Evolutionary conservation across 2,113 vertebrate genomes (phyloP), one percentile per base, ranked within the genome.

Genomic region (Lamprologus tigripictilis): DNA sequence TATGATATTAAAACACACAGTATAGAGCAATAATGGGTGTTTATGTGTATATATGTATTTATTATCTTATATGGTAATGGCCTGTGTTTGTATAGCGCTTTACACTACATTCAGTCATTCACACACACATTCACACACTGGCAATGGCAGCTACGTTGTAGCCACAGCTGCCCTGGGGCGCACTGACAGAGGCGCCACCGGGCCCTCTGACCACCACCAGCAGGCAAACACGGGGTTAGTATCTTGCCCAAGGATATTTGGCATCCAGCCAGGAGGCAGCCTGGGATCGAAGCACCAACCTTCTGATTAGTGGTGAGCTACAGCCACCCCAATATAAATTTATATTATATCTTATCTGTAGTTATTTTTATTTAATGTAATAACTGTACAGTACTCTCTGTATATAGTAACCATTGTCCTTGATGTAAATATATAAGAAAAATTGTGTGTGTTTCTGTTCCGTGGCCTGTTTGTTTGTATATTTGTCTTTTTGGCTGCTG

Each of bases 381-480:
- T 0, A 55, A 8, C 21, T 55, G 54, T 55, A 55, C 21, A 55
- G 11, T 8, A 13, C 21, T 55, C 42, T 45, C 1, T 55, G 54
- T 55, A 0, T 0, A 26, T 55, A 55, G 54, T 13, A 55, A 55
- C 0, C 21, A 55, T 2, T 0, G 4, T 55, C 21, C 3, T 8
- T 55, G 21, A 26, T 55, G 21, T 26, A 55, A 55, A 0, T 26
- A 26, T 55, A 3, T 8, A 55, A 23, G 11, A 55, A 55, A 0
- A 55, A 0, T 0, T 55, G 6, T 54, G 19, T 0, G 11, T 11
- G 51, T 55, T 23, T 23, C 0, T 54, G 51, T 53, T n/a, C n/a
- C n/a, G n/a, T n/a, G n/a, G n/a, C n/a, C n/a, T n/a, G n/a, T n/a
- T n/a, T n/a, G n/a, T n/a, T n/a, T 26, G 26, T 26, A 2, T 2